Evolutionary conservation across 2,888 invertebrate species (phyloP), one percentile per base, ranked within the genome.

Genomic region (Notodromas monacha): DNA sequence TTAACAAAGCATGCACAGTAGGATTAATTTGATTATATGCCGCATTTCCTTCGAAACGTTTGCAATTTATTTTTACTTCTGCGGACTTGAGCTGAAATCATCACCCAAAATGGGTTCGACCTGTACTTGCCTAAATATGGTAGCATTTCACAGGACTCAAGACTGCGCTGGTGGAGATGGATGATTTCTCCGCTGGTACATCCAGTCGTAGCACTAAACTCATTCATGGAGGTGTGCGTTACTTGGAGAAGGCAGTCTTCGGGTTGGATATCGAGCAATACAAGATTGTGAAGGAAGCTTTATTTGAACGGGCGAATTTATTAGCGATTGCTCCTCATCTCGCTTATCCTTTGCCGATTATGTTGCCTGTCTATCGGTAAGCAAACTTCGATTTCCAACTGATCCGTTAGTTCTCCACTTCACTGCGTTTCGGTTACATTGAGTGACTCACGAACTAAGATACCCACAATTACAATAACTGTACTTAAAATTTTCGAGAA

Each of bases 341-440:
- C 36, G 77, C 89, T 5, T 69, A 77, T 46, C 84, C 92, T 1
- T 55, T 99, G 40, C 96, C 96, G 12, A 99, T 99, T 41, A 77
- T 99, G 73, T 52, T 96, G 40, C 96, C 96, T 2, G 77, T 99
- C 36, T 96, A 99, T 54, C 72, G 72, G 86, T 89, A 54, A n/a
- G n/a, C n/a, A n/a, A n/a, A n/a, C n/a, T n/a, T n/a, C n/a, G n/a
- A n/a, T n/a, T n/a, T n/a, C n/a, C n/a, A n/a, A n/a, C n/a, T n/a
- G n/a, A n/a, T n/a, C n/a, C n/a, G n/a, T n/a, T n/a, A n/a, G n/a
- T n/a, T n/a, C n/a, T n/a, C n/a, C n/a, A n/a, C n/a, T n/a, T n/a
- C n/a, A n/a, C n/a, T n/a, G n/a, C n/a, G n/a, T n/a, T n/a, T n/a
- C n/a, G n/a, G n/a, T n/a, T n/a, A n/a, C n/a, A n/a, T n/a, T n/a